These are phyloP conservation scores for Rynchops niger DNA, from an alignment of 2,113 vertebrate species.

Conservation along the genomic window DNA sequence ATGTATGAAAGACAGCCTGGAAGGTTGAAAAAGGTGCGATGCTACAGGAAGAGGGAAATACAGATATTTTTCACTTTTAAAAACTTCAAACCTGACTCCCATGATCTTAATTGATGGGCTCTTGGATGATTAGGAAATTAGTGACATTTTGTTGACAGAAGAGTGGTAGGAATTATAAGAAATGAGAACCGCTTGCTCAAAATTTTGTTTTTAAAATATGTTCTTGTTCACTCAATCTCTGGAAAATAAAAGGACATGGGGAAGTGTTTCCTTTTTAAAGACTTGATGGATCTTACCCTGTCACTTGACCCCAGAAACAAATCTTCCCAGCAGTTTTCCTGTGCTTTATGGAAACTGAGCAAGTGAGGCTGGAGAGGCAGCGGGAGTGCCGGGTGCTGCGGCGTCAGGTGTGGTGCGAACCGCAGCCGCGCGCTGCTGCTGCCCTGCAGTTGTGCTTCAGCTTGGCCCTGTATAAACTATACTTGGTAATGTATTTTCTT, in stretches of 20 bases:
- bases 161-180: neutral
- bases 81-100: neutral
- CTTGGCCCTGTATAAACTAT: neutral
- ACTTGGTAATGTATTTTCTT: neutral
- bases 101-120: neutral
- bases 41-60: neutral
- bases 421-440: neutral
- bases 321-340: neutral
- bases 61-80: neutral
- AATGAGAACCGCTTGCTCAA: neutral
- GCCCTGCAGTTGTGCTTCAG: neutral
- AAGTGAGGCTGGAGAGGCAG: neutral
- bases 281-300: neutral
- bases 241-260: neutral
- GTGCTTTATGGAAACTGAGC: neutral
- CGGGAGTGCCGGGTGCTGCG: neutral
- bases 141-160: neutral
- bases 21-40: neutral
- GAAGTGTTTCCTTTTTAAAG: neutral
- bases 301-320: neutral
- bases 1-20: accelerated
- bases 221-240: accelerated
- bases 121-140: neutral
- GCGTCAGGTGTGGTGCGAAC: too few species aligned
- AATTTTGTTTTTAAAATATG: neutral